Conservation (phyloP, 2,113 vertebrate species). For the Quiscalus mexicanus region DNA sequence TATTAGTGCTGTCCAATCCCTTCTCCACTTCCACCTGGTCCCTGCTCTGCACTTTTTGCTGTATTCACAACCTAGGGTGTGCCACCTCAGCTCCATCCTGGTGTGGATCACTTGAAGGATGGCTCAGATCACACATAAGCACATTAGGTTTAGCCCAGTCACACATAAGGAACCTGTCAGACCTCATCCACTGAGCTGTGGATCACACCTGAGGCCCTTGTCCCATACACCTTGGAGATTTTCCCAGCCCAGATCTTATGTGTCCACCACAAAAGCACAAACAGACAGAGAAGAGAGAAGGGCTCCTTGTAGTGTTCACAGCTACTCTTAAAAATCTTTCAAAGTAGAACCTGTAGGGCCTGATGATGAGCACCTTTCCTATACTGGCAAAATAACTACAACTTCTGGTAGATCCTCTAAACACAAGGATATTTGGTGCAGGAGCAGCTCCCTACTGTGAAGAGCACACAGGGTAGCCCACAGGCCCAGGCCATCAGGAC, state of each 20-base stretch:
- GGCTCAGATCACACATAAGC: background rate
- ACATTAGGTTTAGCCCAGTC: background rate
- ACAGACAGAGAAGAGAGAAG: background rate
- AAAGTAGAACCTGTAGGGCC: background rate
- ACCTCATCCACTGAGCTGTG: background rate
- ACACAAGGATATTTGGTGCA: background rate
- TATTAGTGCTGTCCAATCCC: background rate
- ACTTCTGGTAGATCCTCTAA: background rate
- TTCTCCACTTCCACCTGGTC: background rate
- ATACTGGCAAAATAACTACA: background rate
- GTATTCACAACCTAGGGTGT: accelerated
- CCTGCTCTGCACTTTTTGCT: background rate
- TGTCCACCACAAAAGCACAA: background rate
- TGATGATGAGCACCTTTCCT: background rate
- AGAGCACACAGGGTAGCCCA: background rate
- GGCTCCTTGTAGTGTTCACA: background rate
- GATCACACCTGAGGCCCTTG: background rate
- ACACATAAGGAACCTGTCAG: background rate
- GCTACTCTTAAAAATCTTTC: background rate
- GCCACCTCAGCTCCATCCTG: background rate
- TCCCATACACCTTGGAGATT: background rate
- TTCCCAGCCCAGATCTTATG: background rate
- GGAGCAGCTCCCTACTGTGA: background rate
- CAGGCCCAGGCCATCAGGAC: background rate
- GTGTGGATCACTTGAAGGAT: background rate